These are phyloP conservation scores for Neopelma chrysocephalum DNA, from an alignment of 2,797 vertebrate genomes.

Conservation along the genomic window DNA sequence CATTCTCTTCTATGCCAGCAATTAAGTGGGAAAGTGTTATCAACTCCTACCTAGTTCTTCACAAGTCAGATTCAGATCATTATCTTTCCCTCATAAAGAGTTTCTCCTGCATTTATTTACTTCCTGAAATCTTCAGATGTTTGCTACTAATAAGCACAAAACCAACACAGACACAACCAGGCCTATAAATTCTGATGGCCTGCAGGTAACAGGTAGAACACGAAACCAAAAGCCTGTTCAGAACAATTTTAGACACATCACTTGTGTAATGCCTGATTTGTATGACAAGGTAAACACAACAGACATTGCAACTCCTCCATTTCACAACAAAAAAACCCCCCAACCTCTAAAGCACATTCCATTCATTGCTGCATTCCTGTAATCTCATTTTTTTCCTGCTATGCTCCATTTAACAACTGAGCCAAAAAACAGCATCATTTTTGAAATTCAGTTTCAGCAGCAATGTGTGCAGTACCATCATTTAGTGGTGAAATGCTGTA, in stretches of 20 bases:
- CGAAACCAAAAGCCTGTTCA: neutral
- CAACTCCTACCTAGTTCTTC: neutral
- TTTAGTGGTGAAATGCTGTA: neutral
- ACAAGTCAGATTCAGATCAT: neutral
- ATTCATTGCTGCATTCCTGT: neutral
- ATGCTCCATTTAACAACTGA: neutral
- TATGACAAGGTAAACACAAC: neutral
- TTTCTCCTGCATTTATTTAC: neutral
- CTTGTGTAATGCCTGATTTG: neutral
- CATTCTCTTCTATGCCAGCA: neutral
- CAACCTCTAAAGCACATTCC: neutral
- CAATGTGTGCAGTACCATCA: neutral
- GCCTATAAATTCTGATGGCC: neutral
- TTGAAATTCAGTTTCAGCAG: neutral
- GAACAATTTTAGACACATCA: neutral
- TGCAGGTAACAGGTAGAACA: neutral
- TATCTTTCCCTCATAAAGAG: neutral
- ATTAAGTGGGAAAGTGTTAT: neutral
- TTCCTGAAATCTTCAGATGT: neutral
- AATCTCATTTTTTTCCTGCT: neutral
- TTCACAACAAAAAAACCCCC: neutral
- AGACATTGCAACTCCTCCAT: neutral
- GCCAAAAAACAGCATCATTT: neutral
- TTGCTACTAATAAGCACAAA: neutral
- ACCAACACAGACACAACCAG: neutral